phyloP scores from a whole-genome alignment of 2,113 vertebrate genomes.

The Lontra canadensis region DNA sequence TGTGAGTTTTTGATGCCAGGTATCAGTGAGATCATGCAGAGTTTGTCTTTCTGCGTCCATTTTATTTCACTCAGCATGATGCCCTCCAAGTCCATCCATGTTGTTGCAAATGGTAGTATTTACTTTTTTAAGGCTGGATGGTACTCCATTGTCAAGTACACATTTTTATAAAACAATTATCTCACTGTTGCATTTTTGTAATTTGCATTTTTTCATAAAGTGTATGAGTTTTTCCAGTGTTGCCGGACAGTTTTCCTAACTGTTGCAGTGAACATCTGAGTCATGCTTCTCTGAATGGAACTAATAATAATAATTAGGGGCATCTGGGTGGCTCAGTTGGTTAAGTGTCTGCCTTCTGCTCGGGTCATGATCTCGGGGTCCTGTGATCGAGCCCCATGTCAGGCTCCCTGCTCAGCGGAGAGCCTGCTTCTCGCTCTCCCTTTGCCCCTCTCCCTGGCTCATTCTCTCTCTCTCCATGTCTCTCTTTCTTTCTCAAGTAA shows the following conservation, averaged over 20 bases:
- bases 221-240: neutral
- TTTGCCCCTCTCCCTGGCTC: neutral
- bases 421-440: neutral
- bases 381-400: neutral
- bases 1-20: neutral
- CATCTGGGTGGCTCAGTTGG: neutral
- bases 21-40: neutral
- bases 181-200: neutral
- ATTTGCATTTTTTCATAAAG: neutral
- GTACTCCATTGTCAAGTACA: neutral
- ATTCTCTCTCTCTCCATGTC: neutral
- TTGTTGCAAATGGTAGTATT: neutral
- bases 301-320: neutral
- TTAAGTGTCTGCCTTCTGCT: neutral
- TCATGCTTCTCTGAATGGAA: neutral
- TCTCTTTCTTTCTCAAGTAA: neutral
- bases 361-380: neutral
- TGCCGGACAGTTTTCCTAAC: neutral
- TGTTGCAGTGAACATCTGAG: neutral
- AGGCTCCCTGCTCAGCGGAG: neutral
- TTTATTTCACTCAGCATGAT: neutral
- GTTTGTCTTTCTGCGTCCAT: neutral
- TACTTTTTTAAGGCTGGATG: neutral
- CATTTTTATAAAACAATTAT: neutral
- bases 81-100: too few species aligned